Evolutionary conservation across 2,888 invertebrate species (phyloP).

Genomic region (Stenoptilia bipunctidactyla): DNA sequence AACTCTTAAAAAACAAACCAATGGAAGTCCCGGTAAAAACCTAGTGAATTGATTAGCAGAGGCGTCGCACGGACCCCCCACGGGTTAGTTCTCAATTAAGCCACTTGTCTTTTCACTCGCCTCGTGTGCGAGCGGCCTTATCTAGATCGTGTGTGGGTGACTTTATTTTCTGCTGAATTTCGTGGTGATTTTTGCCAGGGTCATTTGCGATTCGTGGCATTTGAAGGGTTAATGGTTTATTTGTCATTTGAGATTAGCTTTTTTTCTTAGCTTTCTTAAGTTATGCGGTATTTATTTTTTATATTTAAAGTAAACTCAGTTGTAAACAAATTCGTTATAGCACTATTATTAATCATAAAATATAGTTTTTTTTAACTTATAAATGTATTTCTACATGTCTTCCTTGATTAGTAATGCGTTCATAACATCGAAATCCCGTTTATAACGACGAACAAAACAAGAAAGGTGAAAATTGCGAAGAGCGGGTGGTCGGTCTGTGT

Average conservation of each 20-base stretch:
- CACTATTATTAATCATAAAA: too few species aligned
- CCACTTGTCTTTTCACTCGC: conserved; percentile 60
- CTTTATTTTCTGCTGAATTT: conserved; percentile 51
- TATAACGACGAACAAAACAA: conserved; percentile 10
- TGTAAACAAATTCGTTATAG: too few species aligned
- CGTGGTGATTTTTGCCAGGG: conserved; percentile 5
- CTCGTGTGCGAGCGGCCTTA: conserved; percentile 51
- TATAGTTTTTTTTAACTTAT: too few species aligned
- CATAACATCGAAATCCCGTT: too few species aligned
- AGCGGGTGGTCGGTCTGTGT: conserved; percentile 54
- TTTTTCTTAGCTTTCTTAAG: too few species aligned
- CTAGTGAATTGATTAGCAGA: conserved; percentile 64
- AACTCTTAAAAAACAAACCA: conserved; percentile 36
- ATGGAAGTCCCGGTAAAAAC: conserved; percentile 55
- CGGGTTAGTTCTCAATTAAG: conserved; percentile 61
- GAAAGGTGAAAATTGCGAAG: conserved; percentile 6
- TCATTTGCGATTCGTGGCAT: background rate
- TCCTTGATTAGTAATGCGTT: too few species aligned
- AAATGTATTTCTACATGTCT: too few species aligned
- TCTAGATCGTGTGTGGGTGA: conserved; percentile 41
- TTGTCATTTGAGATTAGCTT: too few species aligned
- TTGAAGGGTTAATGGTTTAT: background rate
- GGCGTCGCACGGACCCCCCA: conserved; percentile 54
- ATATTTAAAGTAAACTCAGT: too few species aligned
- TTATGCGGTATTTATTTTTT: too few species aligned